Base-by-base conservation (phyloP, 1,140 invertebrate genomes). In the Sinonovacula constricta region DNA sequence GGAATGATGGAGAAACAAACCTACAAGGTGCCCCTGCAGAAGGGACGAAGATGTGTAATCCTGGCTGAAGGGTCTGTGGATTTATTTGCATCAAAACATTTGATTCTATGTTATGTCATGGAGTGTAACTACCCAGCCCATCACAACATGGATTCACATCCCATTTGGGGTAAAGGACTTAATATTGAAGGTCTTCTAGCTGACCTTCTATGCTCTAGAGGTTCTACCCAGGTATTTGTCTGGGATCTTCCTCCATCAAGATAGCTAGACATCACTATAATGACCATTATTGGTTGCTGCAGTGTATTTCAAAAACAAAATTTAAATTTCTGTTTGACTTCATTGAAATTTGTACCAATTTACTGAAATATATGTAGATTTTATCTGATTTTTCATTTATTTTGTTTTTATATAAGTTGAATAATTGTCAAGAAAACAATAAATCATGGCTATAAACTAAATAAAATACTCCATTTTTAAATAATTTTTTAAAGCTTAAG, bases 41-140 rank as follows among this genome's bases (percentile, higher is more conserved):
- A 93, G 79, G 95, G 95, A 34, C 93, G 93, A 65, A 92, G 95
- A 82, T 97, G 96, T 91, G 92, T 96, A 24, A 91, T 97, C 18
- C 82, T 97, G 28, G 94, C 93, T 79, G 95, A 97, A 91, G 96
- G 96, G 90, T 91, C 79, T 79, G 77, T 70, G 2, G 15, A 22
- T 26, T 66, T 31, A 18, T 14, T 24, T 54, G n/a, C 22, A 45
- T 24, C 15, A 22, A 18, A 22, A 36, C 2, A 10, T 22, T 18
- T 31, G 24, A 18, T 14, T 14, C 30, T 15, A 31, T 36, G 24
- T 65, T 18, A 0, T 34, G 7, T 15, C 15, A 65, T 14, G 24
- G 15, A 0, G 1, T 10, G 33, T 31, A 18, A 30, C 15, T 14
- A 15, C 24, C 14, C 15, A 22, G 14, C 15, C 7, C 10, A n/a